These are phyloP conservation scores for Andricus grossulariae DNA, from an alignment of 1,140 invertebrate genomes.

Conservation along the genomic window DNA sequence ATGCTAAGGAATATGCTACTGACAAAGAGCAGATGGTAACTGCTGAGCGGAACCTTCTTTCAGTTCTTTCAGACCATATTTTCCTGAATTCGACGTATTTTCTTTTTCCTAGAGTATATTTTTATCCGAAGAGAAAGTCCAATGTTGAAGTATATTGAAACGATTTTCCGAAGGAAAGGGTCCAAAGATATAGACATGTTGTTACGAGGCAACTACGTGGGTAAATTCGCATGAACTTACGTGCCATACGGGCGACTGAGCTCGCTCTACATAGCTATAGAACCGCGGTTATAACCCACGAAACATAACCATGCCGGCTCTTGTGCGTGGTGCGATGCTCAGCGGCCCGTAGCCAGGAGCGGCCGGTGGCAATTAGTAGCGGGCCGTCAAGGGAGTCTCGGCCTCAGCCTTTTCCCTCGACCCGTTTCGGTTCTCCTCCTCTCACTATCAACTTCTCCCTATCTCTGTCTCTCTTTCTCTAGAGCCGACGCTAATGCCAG, in stretches of 20 bases:
- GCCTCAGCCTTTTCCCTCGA: conserved; percentile 61
- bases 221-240: conserved; percentile 33
- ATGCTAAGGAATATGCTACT: no score
- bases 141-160: neutral
- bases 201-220: conserved; percentile 21
- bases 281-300: conserved; percentile 60
- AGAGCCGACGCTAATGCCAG: conserved; percentile 12
- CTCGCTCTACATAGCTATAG: conserved; percentile 52
- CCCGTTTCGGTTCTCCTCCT: conserved; percentile 55
- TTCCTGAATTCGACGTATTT: no score
- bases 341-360: conserved; percentile 73
- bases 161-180: neutral
- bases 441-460: conserved; percentile 40
- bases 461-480: conserved; percentile 35
- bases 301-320: conserved; percentile 57
- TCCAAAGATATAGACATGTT: neutral
- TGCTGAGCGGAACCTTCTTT: no score
- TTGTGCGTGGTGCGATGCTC: conserved; percentile 69
- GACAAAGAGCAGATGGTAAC: no score
- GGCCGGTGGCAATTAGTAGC: conserved; percentile 75
- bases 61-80: no score
- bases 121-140: neutral
- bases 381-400: conserved; percentile 72
- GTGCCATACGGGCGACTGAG: conserved; percentile 39
- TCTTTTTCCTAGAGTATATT: neutral